phyloP scores from a whole-genome alignment of 2,797 vertebrate species.

The Liasis olivaceus region DNA sequence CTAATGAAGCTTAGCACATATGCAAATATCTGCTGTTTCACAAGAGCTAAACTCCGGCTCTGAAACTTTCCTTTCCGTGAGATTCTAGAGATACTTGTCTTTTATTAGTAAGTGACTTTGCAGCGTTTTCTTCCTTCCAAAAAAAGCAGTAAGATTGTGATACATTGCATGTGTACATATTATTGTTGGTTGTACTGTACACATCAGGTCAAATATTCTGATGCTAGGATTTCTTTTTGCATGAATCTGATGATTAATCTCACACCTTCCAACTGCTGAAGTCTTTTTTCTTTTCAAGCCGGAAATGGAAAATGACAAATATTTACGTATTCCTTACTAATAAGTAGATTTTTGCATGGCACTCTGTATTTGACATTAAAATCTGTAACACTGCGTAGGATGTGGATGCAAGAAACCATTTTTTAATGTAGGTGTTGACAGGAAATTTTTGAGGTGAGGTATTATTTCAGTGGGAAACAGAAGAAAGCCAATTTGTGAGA shows the following conservation, averaged over 20 bases:
- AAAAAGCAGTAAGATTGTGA: neutral
- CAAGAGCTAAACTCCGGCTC: no score
- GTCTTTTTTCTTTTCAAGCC: neutral
- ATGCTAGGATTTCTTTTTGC: neutral
- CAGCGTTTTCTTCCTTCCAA: neutral
- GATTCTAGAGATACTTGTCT: neutral
- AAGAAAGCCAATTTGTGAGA: neutral
- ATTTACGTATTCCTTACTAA: neutral
- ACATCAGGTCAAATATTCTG: neutral
- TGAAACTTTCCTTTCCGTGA: no score
- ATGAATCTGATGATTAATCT: neutral
- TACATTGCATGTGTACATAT: neutral
- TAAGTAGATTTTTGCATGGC: neutral
- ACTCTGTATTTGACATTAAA: neutral
- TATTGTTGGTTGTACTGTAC: neutral
- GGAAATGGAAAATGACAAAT: neutral
- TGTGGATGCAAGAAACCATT: neutral
- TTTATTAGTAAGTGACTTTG: neutral
- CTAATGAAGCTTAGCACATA: no score
- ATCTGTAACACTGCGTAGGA: neutral
- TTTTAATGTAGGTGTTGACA: neutral
- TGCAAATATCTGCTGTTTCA: no score
- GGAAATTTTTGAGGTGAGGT: neutral
- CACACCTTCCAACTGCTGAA: neutral
- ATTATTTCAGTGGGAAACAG: neutral